Evolutionary conservation across 2,888 invertebrate species (phyloP), one percentile per base, ranked within the genome.

Genomic region (Cryptocheilus praepositus): DNA sequence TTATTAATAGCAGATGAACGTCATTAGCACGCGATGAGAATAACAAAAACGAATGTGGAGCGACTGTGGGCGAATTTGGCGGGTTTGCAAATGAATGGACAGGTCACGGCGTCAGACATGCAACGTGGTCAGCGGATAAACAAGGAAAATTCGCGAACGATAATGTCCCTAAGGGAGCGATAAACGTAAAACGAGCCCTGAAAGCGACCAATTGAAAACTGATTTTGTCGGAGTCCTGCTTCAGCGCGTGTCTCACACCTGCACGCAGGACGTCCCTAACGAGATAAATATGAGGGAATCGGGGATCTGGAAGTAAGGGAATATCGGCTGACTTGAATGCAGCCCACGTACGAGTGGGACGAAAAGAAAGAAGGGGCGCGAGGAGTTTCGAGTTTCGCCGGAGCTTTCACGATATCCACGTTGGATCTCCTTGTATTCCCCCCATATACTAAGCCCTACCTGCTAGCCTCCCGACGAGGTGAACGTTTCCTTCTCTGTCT

Each of bases 221-320:
- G 49, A 49, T 49, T 18, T 18, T 49, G 16, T 16, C 49, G 49
- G 49, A 49, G 49, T 49, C 36, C 15, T 36, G 16, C 15, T 5
- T 13, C 7, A 7, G 28, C 52, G 16, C 43, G 36, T 43, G 18
- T 55, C 64, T 64, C 61, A 69, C 69, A 78, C 68, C 69, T 74
- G 69, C 61, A 74, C 72, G 64, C 71, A 67, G 75, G 73, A 80
- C 71, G 70, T 69, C 51, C 68, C 78, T 78, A 82, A 82, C 79
- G 80, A 83, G 81, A 77, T 83, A 79, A 85, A 84, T 81, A 83
- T 81, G 77, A 80, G 80, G 66, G 75, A 81, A 80, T 81, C 74
- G 76, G 44, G 55, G 69, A 70, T 74, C 71, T 45, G 55, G 56
- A 62, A 53, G 64, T 65, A 68, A 69, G 68, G 61, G 71, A 67